Evolutionary conservation across 2,797 vertebrate species (phyloP), one percentile per base, ranked within the genome.

Genomic region (Labeo calbasu): DNA sequence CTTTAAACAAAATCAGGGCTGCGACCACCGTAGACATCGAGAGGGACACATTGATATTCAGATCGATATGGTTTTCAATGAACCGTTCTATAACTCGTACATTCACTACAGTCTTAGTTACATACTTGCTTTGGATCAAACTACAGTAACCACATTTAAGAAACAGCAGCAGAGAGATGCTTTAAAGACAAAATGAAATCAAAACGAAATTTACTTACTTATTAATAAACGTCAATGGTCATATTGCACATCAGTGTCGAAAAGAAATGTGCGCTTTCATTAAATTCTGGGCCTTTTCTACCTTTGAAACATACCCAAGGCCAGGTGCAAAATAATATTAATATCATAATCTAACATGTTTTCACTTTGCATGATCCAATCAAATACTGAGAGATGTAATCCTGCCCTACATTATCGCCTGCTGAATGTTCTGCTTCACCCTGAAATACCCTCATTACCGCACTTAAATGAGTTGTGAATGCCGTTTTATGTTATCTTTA

Each of bases 31-130:
- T 17, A 59, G 40, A 36, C 14, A 25, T 59, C 11, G 36, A 77
- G 75, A 43, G 21, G 36, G 75, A 25, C 55, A 59, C 21, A 75
- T 77, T 77, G 53, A 77, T 77, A 59, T 77, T 77, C 36, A 11
- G 73, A 77, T 77, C 53, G 59, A 25, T 59, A 43, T 43, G 36
- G n/a, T 72, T 71, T 77, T 72, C 7, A 71, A 25, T 48, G 53
- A 69, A 55, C 21, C 5, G 13, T 71, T 21, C 15, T 19, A 46
- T 59, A 78, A 65, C 14, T 77, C 11, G 23, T 28, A 63, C 11
- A n/a, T 36, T 65, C 5, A 32, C 77, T 51, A 25, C 5, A 36
- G 63, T n/a, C 6, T 36, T 36, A 36, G 32, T 36, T 36, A 36
- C 32, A 36, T 36, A 36, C 17, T 50, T 46, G 21, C 79, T 32